Base-by-base conservation (phyloP, 2,888 invertebrate genomes). In the Phalangium opilio region DNA sequence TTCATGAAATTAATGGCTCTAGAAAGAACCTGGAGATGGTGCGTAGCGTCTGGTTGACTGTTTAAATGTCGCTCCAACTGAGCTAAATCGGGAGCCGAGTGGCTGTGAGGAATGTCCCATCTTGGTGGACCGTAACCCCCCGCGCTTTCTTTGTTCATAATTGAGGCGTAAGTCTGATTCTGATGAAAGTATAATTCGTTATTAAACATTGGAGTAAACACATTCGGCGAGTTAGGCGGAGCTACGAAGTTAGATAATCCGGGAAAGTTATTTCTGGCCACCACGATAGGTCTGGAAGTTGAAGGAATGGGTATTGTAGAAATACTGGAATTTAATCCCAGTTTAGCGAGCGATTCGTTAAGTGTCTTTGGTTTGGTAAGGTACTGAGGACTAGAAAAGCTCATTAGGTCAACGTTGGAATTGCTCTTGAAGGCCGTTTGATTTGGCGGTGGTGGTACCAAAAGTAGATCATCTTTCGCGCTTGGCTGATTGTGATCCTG, bases 1-100 rank as follows among this genome's bases (percentile, higher is more conserved):
- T 50, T 52, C 52, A 52, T 52, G 27, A 48, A 52, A 27, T 52
- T 52, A 7, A 36, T 36, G 27, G 43, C 39, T 15, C 4, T 15
- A 3, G 3, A 19, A 3, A 39, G 39, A 39, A n/a, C 39, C 3
- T 39, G 17, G 11, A 17, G 11, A 11, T 14, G 19, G 15, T 14
- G 39, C 19, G 15, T 39, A 11, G 39, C 17, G 19, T 39, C 7
- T 39, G 17, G 39, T 15, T 19, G 17, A 11, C 19, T 18, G 3
- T 3, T 17, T 11, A 14, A 18, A 15, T 17, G 14, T n/a, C 19
- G 17, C 15, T 39, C 14, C 7, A 39, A 15, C 7, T 39, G 35
- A 0, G 32, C 34, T 14, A 52, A 41, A 40, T 50, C 44, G 4
- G 50, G 48, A 3, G 45, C 48, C 27, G 50, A 45, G 20, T 32